These are phyloP conservation scores for Enoplosus armatus DNA, from an alignment of 2,797 vertebrate genomes.

Conservation along the genomic window DNA sequence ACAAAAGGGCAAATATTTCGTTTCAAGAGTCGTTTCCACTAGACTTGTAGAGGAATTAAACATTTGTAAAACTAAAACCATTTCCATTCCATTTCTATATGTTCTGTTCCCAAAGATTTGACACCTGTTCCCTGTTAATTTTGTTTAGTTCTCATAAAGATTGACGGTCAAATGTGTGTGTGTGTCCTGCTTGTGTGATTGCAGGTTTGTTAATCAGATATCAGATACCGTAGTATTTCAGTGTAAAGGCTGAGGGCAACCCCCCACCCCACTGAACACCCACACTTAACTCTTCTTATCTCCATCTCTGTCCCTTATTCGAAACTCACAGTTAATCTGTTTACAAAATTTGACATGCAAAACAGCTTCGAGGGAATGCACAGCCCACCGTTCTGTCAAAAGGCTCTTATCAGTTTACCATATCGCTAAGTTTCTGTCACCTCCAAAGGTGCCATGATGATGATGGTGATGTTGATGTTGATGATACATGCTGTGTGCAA, in stretches of 20 bases:
- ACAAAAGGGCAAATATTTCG: no score
- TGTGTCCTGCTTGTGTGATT: neutral
- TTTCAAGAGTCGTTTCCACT: no score
- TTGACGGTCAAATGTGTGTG: neutral
- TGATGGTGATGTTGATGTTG: conserved; percentile 27
- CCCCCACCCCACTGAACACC: conserved; percentile 54
- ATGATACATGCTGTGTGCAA: conserved; percentile 17
- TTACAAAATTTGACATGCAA: conserved; percentile 64
- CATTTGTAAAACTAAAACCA: no score
- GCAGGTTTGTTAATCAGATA: conserved; percentile 9
- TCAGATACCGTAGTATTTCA: conserved; percentile 10
- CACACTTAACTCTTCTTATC: conserved; percentile 49
- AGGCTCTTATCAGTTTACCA: conserved; percentile 5
- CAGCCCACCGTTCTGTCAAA: neutral
- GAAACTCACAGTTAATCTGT: conserved; percentile 42
- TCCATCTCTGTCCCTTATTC: conserved; percentile 1
- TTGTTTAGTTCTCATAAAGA: neutral
- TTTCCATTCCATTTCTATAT: neutral
- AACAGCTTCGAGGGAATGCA: conserved; percentile 68
- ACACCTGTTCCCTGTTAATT: neutral
- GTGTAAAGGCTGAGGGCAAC: conserved; percentile 40
- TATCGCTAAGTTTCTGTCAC: conserved; percentile 33
- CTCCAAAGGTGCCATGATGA: neutral
- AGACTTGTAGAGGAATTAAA: neutral
- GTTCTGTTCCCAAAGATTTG: neutral